Conservation (phyloP, 2,797 vertebrate species). For the Pangasius mekongensis region DNA sequence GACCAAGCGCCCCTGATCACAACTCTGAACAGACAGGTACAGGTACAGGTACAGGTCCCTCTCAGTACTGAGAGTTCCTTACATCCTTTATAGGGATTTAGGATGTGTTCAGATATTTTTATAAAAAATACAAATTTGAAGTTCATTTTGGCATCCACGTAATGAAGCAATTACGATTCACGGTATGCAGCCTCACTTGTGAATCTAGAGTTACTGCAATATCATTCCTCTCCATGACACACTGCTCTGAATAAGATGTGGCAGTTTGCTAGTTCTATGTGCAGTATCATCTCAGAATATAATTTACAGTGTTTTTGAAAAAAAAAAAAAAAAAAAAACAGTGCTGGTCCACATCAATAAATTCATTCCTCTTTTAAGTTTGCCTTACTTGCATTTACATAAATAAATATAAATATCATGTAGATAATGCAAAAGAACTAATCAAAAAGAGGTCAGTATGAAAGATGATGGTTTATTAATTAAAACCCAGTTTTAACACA, state of each 20-base stretch:
- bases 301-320: neutral
- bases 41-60: neutral
- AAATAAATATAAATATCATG: neutral
- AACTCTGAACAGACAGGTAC: neutral
- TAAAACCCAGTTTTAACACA: no score
- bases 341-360: neutral
- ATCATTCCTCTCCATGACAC: neutral
- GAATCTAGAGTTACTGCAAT: slow-evolving; percentile 1
- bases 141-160: slow-evolving; percentile 50
- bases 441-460: neutral
- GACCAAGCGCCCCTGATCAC: neutral
- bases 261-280: neutral
- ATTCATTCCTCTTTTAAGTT: neutral
- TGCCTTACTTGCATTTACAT: neutral
- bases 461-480: neutral
- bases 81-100: slow-evolving; percentile 13
- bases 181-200: slow-evolving; percentile 42
- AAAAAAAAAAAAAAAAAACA: neutral
- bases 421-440: neutral
- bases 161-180: slow-evolving; percentile 45
- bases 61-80: neutral
- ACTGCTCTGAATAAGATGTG: slow-evolving; percentile 2
- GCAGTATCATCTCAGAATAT: slow-evolving; percentile 1
- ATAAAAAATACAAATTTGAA: slow-evolving; percentile 22
- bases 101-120: slow-evolving; percentile 26